phyloP scores from a whole-genome alignment of 2,113 vertebrate genomes.

The Eulemur macaco region DNA sequence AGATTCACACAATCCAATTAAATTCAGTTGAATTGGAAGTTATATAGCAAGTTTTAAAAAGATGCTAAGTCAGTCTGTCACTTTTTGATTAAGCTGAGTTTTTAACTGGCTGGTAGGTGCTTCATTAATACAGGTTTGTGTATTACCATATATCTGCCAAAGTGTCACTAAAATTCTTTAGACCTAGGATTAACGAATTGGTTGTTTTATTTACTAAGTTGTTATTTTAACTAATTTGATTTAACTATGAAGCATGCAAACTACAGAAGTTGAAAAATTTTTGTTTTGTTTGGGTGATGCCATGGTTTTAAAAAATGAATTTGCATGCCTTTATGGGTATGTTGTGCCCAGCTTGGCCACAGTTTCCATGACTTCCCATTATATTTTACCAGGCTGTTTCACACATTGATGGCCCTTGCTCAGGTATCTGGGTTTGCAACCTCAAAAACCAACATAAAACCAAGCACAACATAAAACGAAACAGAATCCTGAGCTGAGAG shows the following conservation, averaged over 20 bases:
- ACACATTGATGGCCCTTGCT: not conserved
- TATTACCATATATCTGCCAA: not conserved
- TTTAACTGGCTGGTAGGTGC: not conserved
- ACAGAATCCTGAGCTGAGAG: not conserved
- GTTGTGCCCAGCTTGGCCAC: not conserved
- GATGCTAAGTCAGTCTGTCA: slow-evolving; percentile 39
- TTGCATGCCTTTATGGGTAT: not conserved
- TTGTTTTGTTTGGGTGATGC: not conserved
- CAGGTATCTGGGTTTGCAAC: not conserved
- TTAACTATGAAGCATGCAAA: slow-evolving; percentile 12
- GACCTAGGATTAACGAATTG: not conserved
- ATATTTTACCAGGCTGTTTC: not conserved
- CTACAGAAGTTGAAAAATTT: not conserved
- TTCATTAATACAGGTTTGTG: not conserved
- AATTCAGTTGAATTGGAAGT: slow-evolving; percentile 25
- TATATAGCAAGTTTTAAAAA: slow-evolving; percentile 34
- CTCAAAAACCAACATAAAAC: not conserved
- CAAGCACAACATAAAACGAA: not conserved
- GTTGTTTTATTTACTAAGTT: slow-evolving; percentile 30
- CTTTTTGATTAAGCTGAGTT: slow-evolving; percentile 1
- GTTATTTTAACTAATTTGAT: not conserved
- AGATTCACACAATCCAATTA: slow-evolving; percentile 18
- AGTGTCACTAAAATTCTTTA: slow-evolving; percentile 14
- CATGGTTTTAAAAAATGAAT: not conserved
- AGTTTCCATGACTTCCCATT: not conserved